A percentile compares a stretch with the other conserved stretches of the same genome.
These are phyloP conservation scores for Xyrichtys novacula DNA, from an alignment of 2,797 vertebrate genomes.

Conservation along the genomic window DNA sequence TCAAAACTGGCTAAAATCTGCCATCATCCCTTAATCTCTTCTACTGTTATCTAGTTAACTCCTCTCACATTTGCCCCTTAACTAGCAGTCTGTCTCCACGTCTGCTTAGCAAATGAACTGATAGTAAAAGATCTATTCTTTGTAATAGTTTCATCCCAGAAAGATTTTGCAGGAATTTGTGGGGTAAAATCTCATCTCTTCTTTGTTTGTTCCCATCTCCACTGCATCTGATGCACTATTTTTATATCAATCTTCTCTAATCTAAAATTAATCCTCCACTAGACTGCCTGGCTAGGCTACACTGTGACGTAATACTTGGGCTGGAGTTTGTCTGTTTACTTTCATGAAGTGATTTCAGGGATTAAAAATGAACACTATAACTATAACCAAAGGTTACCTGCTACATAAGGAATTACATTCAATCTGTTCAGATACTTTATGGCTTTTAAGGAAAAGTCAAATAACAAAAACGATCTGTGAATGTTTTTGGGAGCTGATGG, in stretches of 20 bases:
- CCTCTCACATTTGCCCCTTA: neutral
- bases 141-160: neutral
- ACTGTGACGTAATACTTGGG: slow-evolving; percentile 46
- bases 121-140: neutral
- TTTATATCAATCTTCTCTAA: slow-evolving; percentile 46
- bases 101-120: neutral
- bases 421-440: too few relatives aligned
- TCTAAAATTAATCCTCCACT: slow-evolving; percentile 51
- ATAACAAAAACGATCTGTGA: too few relatives aligned
- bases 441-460: too few relatives aligned
- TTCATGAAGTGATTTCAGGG: neutral
- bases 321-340: slow-evolving; percentile 2
- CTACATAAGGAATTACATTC: too few relatives aligned
- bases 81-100: neutral
- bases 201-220: slow-evolving; percentile 1
- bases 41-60: slow-evolving; percentile 8
- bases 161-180: neutral
- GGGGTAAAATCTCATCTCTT: neutral
- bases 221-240: slow-evolving; percentile 28
- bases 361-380: slow-evolving; percentile 3
- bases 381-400: too few relatives aligned
- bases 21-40: slow-evolving; percentile 39
- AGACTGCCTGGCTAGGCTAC: slow-evolving; percentile 10
- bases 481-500: too few relatives aligned
- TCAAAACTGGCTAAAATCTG: slow-evolving; percentile 26